A percentile compares a stretch with the other conserved stretches of the same genome.
Evolutionary conservation across 2,888 invertebrate species (phyloP).

Genomic region (Hyles lineata): DNA sequence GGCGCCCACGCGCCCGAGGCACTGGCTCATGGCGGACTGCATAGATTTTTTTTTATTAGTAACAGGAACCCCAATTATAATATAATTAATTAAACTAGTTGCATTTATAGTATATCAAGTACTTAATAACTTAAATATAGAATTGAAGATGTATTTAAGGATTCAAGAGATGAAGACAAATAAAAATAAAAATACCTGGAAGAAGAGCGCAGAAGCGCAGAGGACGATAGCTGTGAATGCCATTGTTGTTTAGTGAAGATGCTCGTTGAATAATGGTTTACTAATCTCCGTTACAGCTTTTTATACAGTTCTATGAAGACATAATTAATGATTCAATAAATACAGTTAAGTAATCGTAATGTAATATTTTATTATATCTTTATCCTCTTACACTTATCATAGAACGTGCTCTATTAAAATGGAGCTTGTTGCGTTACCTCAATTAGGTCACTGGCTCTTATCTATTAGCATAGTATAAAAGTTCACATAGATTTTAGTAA

Average conservation of each 20-base stretch:
- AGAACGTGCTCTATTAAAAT: too few species aligned
- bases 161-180: too few species aligned
- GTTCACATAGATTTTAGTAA: too few species aligned
- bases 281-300: too few species aligned
- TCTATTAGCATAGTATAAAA: not conserved
- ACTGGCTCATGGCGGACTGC: conserved; percentile 1
- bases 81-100: too few species aligned
- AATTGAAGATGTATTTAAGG: too few species aligned
- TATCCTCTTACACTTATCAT: too few species aligned
- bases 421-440: not conserved
- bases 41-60: not conserved
- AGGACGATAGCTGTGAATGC: conserved; percentile 34
- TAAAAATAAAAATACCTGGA: conserved; percentile 29
- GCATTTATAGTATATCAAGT: too few species aligned
- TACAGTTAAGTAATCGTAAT: too few species aligned
- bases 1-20: conserved; percentile 38
- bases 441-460: conserved; percentile 12
- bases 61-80: not conserved
- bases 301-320: too few species aligned
- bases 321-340: conserved; percentile 24
- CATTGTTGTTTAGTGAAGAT: conserved; percentile 33
- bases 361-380: too few species aligned
- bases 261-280: not conserved
- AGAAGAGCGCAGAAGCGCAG: conserved; percentile 39
- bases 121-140: too few species aligned